A percentile compares a stretch with the other conserved stretches of the same genome.
These are phyloP conservation scores for Chelonoidis abingdonii DNA, from an alignment of 2,113 vertebrate genomes.

Conservation along the genomic window DNA sequence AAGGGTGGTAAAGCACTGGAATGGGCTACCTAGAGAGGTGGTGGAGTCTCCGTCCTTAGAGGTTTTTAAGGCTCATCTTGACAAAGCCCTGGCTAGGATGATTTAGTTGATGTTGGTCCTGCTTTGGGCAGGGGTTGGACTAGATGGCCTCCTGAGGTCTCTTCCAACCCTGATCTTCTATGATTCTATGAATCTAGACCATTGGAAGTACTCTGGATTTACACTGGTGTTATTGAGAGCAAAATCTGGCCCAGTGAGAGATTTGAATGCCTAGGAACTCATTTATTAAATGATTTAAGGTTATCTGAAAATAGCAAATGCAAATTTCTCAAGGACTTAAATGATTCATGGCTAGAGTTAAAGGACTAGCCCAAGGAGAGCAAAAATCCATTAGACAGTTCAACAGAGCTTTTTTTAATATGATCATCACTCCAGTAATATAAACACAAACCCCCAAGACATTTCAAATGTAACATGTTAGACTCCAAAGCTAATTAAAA, in stretches of 20 bases:
- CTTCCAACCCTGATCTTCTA: too few relatives aligned
- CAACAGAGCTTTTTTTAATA: not conserved
- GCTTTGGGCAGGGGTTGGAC: too few relatives aligned
- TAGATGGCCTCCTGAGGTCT: too few relatives aligned
- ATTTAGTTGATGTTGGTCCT: too few relatives aligned
- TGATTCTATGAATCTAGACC: not conserved
- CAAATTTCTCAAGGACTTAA: constrained; percentile 33
- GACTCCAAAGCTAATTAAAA: constrained; percentile 6
- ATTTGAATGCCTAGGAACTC: constrained; percentile 45
- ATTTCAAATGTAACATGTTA: not conserved
- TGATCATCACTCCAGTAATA: constrained; percentile 19
- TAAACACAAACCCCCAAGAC: not conserved
- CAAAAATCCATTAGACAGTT: constrained; percentile 15
- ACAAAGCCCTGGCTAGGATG: too few relatives aligned
- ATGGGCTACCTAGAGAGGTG: too few relatives aligned
- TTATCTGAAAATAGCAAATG: constrained; percentile 40
- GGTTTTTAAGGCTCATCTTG: too few relatives aligned
- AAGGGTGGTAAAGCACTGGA: too few relatives aligned
- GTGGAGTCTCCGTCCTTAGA: too few relatives aligned
- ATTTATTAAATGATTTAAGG: constrained; percentile 53
- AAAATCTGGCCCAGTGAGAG: not conserved
- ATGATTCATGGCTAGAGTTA: constrained; percentile 35
- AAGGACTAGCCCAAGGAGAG: constrained; percentile 14
- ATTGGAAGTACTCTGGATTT: not conserved
- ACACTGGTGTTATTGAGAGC: not conserved